phyloP scores from a whole-genome alignment of 1,140 invertebrate species.

The Aphelinus certus region DNA sequence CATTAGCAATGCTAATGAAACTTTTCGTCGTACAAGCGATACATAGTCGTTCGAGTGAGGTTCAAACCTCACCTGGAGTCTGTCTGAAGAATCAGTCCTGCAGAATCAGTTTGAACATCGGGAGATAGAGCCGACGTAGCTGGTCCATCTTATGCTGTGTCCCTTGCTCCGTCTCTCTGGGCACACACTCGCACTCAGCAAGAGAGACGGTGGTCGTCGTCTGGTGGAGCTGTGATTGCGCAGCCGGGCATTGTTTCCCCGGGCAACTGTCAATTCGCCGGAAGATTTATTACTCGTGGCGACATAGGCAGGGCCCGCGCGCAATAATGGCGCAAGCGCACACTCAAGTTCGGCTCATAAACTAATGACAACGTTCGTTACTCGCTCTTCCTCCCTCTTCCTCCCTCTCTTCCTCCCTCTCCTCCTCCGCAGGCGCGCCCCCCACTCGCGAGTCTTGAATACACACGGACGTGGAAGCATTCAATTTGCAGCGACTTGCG shows the following conservation, averaged over 20 bases:
- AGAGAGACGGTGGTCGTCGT: too few species aligned
- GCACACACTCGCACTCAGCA: too few species aligned
- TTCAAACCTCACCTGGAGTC: too few species aligned
- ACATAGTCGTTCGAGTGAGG: too few species aligned
- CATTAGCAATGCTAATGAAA: too few species aligned
- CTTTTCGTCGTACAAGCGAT: too few species aligned
- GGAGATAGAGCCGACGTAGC: too few species aligned
- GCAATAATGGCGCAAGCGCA: conserved; percentile 19
- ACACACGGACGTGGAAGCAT: conserved; percentile 18
- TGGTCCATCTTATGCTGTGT: too few species aligned
- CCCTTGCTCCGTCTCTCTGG: too few species aligned
- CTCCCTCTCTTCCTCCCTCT: not conserved
- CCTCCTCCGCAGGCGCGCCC: not conserved
- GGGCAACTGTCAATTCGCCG: conserved; percentile 12
- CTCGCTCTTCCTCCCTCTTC: not conserved
- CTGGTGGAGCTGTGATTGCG: not conserved
- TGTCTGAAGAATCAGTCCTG: too few species aligned
- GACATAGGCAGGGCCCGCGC: not conserved
- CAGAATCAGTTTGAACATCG: too few species aligned
- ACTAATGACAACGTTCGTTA: conserved; percentile 32
- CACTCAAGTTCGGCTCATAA: conserved; percentile 23
- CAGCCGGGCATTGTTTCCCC: not conserved
- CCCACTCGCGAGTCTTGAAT: conserved; percentile 6
- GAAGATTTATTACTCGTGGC: conserved; percentile 20
- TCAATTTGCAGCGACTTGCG: conserved; percentile 31